These are phyloP conservation scores for Hydrolagus affinis DNA, from an alignment of 2,113 vertebrate genomes.

Conservation along the genomic window DNA sequence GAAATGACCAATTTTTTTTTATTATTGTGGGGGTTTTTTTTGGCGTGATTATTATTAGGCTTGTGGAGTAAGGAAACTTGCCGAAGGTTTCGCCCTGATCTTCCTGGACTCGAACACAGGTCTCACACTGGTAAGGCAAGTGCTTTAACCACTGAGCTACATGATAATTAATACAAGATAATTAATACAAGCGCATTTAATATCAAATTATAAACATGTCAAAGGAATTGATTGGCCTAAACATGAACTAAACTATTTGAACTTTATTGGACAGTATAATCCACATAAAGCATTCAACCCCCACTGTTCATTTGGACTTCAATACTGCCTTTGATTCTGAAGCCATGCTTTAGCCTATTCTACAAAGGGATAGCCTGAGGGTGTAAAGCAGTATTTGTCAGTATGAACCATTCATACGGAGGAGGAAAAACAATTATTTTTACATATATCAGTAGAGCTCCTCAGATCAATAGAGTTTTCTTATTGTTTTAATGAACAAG, in stretches of 20 bases:
- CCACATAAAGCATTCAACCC: not conserved
- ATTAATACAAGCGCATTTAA: not conserved
- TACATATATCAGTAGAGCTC: conserved; percentile 37
- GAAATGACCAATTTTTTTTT: no score
- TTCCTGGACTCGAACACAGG: no score
- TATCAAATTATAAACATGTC: not conserved
- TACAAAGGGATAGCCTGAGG: conserved; percentile 45
- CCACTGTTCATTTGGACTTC: conserved; percentile 38
- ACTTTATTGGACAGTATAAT: not conserved
- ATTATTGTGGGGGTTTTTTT: no score
- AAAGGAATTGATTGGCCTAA: conserved; percentile 7
- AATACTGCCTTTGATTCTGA: conserved; percentile 44
- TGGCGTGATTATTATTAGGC: no score
- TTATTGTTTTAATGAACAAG: conserved; percentile 38
- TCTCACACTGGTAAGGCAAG: no score
- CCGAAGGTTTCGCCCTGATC: no score
- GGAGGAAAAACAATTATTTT: conserved; percentile 43
- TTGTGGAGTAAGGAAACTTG: no score
- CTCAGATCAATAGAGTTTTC: conserved; percentile 36
- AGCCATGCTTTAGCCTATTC: conserved; percentile 42
- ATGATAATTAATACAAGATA: no score
- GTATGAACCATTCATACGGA: conserved; percentile 45
- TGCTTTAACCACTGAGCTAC: no score
- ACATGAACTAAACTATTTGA: not conserved
- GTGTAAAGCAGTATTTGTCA: conserved; percentile 46